Evolutionary conservation across 2,113 vertebrate species (phyloP), one percentile per base, ranked within the genome.

Genomic region (Calidris pugnax): DNA sequence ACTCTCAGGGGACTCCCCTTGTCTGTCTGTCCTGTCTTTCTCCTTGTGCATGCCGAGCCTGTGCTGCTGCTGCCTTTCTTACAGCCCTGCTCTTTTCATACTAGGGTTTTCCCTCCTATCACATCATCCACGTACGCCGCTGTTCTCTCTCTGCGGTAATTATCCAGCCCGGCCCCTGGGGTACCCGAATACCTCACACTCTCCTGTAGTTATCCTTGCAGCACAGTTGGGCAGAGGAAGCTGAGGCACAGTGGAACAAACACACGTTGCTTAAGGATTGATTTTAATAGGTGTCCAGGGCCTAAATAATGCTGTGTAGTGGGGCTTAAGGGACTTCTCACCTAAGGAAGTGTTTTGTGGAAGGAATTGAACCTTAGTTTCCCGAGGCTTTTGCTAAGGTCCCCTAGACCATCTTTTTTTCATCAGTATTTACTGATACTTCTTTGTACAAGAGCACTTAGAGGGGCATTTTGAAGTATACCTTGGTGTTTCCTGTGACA

Each of bases 191-290:
- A 93, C 95, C 97, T 97, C 95, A 96, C 96, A 96, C 93, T 94
- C 95, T 96, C 35, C 96, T 96, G 96, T 96, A 94, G 90, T 97
- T 97, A 95, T 95, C 92, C 96, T 96, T 84, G 69, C 89, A 97
- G 92, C 90, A 97, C 97, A 97, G 95, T 95, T 97, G 97, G 95
- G 86, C 89, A 94, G 94, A 89, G 93, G 87, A 93, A 96, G 90
- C 97, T 89, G 94, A 97, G 89, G 94, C 94, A 68, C 95, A 96
- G 69, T 84, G 93, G 95, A 96, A 87, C 95, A 94, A 92, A 93
- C 87, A 94, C 64, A 89, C 62, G 1, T 85, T 92, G 92, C 86
- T 85, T 72, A 92, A 94, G 62, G 69, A 94, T 91, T 96, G 90
- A 91, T 92, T 97, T 94, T 96, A 94, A 95, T 96, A 97, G 95